phyloP scores from a whole-genome alignment of 1,140 invertebrate genomes.

The Mya arenaria region DNA sequence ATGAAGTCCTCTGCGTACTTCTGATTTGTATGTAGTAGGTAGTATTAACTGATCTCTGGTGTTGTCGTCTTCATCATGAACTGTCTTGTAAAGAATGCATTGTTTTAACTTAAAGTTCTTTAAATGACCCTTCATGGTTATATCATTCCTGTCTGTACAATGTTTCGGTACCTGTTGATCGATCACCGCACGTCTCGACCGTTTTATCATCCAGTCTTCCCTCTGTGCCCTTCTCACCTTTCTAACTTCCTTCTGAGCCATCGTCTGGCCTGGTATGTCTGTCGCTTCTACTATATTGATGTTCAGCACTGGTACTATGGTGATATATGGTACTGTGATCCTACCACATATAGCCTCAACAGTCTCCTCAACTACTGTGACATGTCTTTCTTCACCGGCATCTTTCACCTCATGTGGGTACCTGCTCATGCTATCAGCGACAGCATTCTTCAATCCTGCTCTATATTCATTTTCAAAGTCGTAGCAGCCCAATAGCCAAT shows the following conservation, averaged over 20 bases:
- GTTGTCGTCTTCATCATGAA: not conserved
- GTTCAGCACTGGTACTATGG: not conserved
- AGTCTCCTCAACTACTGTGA: not conserved
- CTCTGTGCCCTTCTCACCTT: constrained; percentile 1
- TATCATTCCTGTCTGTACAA: not conserved
- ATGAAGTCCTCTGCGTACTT: not conserved
- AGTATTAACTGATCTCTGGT: too few species aligned
- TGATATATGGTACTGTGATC: not conserved
- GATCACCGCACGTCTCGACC: not conserved
- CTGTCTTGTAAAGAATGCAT: not conserved
- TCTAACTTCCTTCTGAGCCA: constrained; percentile 2
- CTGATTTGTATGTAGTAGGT: constrained; percentile 3
- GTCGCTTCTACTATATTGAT: constrained; percentile 23
- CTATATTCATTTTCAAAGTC: constrained; percentile 8
- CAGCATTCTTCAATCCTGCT: not conserved
- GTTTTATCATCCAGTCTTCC: constrained; percentile 9
- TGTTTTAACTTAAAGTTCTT: constrained; percentile 13
- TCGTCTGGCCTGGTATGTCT: not conserved
- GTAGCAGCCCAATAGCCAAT: constrained; percentile 18
- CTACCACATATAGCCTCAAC: constrained; percentile 2
- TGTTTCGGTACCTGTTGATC: not conserved
- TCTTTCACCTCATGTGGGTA: too few species aligned
- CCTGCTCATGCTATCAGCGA: constrained; percentile 9
- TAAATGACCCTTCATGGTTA: not conserved
- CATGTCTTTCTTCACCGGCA: not conserved